phyloP scores from a whole-genome alignment of 2,888 invertebrate species.

The Hartigia nigra region DNA sequence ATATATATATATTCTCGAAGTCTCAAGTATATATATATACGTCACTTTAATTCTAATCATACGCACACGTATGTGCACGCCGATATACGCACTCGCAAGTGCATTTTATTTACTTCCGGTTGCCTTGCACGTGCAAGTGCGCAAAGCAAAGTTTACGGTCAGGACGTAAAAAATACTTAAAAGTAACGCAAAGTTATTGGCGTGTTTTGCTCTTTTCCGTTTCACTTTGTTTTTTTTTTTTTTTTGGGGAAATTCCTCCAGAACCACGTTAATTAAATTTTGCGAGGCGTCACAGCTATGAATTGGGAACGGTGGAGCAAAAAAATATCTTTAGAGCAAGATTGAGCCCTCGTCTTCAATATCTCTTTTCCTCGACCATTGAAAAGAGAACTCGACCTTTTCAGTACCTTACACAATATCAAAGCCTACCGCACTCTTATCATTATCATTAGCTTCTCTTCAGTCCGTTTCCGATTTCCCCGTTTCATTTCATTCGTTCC shows the following conservation, averaged over 20 bases:
- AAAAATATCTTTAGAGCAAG: background rate
- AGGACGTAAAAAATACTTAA: background rate
- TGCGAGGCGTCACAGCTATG: too few species aligned
- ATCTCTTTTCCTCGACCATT: background rate
- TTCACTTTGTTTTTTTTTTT: too few species aligned
- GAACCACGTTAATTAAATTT: too few species aligned
- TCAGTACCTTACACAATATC: background rate
- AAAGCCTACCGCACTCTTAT: background rate
- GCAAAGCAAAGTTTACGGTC: background rate
- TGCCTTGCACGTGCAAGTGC: background rate
- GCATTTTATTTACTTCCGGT: background rate
- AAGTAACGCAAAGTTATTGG: background rate
- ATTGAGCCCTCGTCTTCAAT: background rate
- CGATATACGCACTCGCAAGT: background rate
- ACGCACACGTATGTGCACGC: background rate
- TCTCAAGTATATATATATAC: background rate
- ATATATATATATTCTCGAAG: background rate
- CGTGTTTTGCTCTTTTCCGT: background rate
- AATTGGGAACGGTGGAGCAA: background rate
- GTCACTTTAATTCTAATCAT: background rate
- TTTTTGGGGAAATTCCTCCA: too few species aligned
- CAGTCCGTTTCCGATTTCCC: background rate
- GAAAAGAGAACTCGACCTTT: background rate
- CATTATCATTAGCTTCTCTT: background rate
- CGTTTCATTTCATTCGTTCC: background rate